A percentile compares a stretch with the other conserved stretches of the same genome.
Evolutionary conservation across 1,140 invertebrate genomes (phyloP).

Genomic region (Hydropsyche tenuis): DNA sequence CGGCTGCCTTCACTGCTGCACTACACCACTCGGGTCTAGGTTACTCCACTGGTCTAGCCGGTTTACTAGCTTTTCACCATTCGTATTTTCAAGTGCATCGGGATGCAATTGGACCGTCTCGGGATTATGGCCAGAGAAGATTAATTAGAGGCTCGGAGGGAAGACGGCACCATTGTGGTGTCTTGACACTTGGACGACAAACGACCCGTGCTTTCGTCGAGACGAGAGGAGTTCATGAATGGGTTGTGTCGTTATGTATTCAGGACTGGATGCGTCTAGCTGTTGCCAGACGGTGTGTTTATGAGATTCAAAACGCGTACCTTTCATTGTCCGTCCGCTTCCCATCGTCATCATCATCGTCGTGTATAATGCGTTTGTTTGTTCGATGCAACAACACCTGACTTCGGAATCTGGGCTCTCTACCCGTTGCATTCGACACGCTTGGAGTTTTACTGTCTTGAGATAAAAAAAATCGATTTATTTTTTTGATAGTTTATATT

Average conservation of each 20-base stretch:
- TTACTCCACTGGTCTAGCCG: conserved; percentile 32
- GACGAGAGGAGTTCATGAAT: neutral
- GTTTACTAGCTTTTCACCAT: conserved; percentile 19
- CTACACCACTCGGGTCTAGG: conserved; percentile 5
- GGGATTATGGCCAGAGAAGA: too few species aligned
- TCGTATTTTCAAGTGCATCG: conserved; percentile 16
- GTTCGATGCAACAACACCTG: neutral
- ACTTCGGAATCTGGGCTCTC: conserved; percentile 2
- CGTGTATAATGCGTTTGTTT: neutral
- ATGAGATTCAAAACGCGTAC: conserved; percentile 27
- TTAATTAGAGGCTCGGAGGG: too few species aligned
- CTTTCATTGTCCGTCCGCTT: conserved; percentile 15
- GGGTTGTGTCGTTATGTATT: conserved; percentile 29
- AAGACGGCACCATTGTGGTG: neutral
- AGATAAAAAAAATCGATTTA: too few species aligned
- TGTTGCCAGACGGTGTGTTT: neutral
- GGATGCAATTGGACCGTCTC: too few species aligned
- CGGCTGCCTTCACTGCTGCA: conserved; percentile 1
- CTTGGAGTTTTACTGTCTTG: too few species aligned
- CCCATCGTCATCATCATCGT: neutral
- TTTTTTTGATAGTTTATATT: too few species aligned
- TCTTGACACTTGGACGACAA: neutral
- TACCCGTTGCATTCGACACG: too few species aligned
- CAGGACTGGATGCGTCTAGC: conserved; percentile 7
- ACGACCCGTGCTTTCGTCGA: neutral